Percentiles rank a stretch among this genome's conserved stretches.
These are phyloP conservation scores for Phataginus tetradactyla DNA, from an alignment of 2,797 vertebrate genomes.

Conservation along the genomic window DNA sequence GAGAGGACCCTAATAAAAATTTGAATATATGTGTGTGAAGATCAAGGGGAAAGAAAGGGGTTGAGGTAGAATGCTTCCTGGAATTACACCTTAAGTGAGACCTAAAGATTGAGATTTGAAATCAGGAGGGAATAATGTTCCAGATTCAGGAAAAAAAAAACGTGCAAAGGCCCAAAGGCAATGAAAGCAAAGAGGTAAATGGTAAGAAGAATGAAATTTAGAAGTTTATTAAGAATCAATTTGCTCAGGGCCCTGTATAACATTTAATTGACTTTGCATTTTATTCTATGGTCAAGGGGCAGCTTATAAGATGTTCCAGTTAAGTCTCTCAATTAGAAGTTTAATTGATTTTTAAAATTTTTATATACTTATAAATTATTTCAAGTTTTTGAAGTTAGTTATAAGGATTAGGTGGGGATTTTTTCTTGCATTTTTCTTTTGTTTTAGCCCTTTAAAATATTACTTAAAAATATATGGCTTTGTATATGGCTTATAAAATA, in stretches of 20 bases:
- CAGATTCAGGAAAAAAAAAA: neutral
- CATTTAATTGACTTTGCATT: constrained; percentile 7
- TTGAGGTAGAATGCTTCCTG: neutral
- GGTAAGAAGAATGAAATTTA: neutral
- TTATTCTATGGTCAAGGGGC: neutral
- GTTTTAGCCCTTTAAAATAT: neutral
- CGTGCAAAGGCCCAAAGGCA: neutral
- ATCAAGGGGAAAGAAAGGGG: neutral
- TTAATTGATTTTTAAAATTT: neutral
- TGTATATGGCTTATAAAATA: neutral
- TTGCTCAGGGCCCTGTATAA: neutral
- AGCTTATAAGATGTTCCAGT: constrained; percentile 11
- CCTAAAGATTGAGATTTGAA: neutral
- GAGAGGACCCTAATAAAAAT: neutral
- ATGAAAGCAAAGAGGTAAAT: neutral
- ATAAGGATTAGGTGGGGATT: neutral
- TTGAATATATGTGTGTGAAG: neutral
- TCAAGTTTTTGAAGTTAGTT: neutral
- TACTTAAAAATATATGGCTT: neutral
- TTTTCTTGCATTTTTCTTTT: neutral
- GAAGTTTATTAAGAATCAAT: constrained; percentile 27
- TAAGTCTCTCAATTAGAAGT: constrained; percentile 28
- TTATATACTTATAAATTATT: neutral
- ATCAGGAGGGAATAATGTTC: neutral
- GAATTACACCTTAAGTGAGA: neutral